Percentiles rank a stretch among this genome's conserved stretches.
Conservation (phyloP, 2,113 vertebrate genomes). For the Pseudopodoces humilis region DNA sequence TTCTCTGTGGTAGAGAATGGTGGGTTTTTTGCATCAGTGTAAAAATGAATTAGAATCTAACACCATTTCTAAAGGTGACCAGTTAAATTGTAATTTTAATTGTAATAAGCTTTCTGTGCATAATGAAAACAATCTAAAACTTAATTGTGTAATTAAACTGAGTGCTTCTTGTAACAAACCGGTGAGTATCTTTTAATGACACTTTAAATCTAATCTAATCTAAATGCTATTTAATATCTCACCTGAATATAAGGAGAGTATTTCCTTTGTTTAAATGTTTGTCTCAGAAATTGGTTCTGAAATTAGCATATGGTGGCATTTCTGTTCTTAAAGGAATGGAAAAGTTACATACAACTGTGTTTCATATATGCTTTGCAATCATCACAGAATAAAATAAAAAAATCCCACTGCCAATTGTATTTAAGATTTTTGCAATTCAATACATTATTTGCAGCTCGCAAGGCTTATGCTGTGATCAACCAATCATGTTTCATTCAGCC, state of each 20-base stretch:
- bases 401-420: background rate
- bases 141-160: conserved; percentile 62
- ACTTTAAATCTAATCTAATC: conserved; percentile 43
- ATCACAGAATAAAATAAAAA: background rate
- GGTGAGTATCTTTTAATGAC: conserved; percentile 44
- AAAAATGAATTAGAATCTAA: conserved; percentile 4
- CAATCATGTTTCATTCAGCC: background rate
- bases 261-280: background rate
- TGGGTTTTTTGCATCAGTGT: background rate
- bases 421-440: background rate
- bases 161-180: conserved; percentile 35
- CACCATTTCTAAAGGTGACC: background rate
- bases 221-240: conserved; percentile 21
- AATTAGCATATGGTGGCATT: background rate
- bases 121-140: conserved; percentile 49
- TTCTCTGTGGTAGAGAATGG: background rate
- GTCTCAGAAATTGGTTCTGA: background rate
- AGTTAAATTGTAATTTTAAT: conserved; percentile 36
- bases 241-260: background rate
- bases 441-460: background rate
- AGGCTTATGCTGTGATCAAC: background rate
- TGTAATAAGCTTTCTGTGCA: background rate
- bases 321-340: background rate
- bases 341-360: background rate
- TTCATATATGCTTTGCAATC: background rate